Conservation (phyloP, 2,113 vertebrate genomes). For the Dasypus novemcinctus region DNA sequence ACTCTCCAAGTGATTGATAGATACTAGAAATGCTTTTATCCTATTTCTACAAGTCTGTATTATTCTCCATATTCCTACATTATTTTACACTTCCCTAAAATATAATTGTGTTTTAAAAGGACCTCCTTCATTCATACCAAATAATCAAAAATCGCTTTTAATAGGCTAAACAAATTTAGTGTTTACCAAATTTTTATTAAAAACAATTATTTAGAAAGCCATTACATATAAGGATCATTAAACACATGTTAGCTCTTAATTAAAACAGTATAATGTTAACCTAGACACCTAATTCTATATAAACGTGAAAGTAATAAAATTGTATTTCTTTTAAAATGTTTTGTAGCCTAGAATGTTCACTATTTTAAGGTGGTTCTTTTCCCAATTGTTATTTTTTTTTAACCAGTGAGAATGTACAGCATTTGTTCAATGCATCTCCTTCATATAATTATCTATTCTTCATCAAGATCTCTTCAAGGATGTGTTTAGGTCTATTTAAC, state of each 20-base stretch:
- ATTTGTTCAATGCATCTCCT: not conserved
- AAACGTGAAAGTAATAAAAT: not conserved
- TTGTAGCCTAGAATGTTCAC: not conserved
- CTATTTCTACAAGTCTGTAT: not conserved
- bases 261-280: not conserved
- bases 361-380: not conserved
- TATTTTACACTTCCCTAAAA: not conserved
- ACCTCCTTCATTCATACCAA: not conserved
- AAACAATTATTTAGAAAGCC: not conserved
- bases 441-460: not conserved
- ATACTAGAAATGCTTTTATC: not conserved
- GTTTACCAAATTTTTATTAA: not conserved
- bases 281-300: not conserved
- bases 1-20: not conserved
- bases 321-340: not conserved
- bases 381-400: not conserved
- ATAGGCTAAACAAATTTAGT: not conserved
- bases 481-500: not conserved
- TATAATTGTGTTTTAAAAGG: not conserved
- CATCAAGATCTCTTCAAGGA: not conserved
- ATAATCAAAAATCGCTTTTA: not conserved
- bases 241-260: not conserved
- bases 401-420: not conserved
- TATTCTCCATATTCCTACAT: not conserved
- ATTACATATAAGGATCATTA: not conserved